Percentiles rank a stretch among this genome's conserved stretches.
Conservation (phyloP, 2,888 invertebrate species). For the Epirrhoe tristata region DNA sequence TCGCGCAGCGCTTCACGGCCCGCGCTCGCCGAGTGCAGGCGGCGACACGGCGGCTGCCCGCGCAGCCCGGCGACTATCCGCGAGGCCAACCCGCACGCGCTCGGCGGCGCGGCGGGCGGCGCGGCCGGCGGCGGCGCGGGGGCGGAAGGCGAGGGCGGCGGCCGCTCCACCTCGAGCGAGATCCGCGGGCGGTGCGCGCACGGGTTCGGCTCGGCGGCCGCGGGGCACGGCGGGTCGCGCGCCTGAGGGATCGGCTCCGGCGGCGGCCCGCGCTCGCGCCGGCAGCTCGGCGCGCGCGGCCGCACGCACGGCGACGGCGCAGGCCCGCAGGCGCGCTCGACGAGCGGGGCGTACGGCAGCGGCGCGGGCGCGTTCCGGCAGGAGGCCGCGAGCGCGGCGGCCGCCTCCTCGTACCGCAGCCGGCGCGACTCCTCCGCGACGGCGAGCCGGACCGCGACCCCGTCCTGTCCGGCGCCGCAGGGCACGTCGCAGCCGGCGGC, state of each 20-base stretch:
- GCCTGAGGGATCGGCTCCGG: constrained; percentile 48
- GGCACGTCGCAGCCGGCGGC: constrained; percentile 5
- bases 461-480: constrained; percentile 43
- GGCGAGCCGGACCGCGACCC: constrained; percentile 51
- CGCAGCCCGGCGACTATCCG: constrained; percentile 45
- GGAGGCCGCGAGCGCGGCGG: constrained; percentile 11
- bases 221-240: constrained; percentile 53
- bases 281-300: constrained; percentile 30
- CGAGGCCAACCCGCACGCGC: constrained; percentile 23
- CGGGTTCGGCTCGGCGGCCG: constrained; percentile 48
- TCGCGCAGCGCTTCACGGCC: constrained; percentile 42
- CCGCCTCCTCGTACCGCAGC: constrained; percentile 50
- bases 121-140: constrained; percentile 6
- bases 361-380: constrained; percentile 23
- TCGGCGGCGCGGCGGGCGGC: not conserved
- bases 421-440: constrained; percentile 48
- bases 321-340: constrained; percentile 49
- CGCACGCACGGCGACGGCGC: constrained; percentile 55
- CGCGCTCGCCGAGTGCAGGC: constrained; percentile 44
- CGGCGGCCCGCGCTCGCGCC: constrained; percentile 49
- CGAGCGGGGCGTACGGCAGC: constrained; percentile 42
- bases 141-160: not conserved
- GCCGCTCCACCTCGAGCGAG: constrained; percentile 58
- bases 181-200: constrained; percentile 62
- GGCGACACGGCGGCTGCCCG: constrained; percentile 20